Evolutionary conservation across 2,888 invertebrate species (phyloP).

Genomic region (Adineta ricciae): DNA sequence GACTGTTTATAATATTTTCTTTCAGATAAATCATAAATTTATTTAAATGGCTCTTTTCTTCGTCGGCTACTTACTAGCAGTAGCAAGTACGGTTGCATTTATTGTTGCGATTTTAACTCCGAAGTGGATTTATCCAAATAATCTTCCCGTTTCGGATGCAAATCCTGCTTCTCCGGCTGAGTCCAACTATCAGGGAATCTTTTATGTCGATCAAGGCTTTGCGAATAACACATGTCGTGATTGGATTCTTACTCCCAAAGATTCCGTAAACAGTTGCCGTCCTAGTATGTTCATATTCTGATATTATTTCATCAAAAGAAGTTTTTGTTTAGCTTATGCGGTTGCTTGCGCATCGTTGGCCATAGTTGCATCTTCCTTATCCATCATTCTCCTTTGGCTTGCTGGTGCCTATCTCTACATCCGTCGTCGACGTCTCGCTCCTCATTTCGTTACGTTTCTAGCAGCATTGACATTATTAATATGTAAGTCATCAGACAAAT

Average conservation of each 20-base stretch:
- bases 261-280: background rate
- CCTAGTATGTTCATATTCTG: background rate
- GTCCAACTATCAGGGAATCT: conserved; percentile 26
- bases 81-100: conserved; percentile 30
- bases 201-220: conserved; percentile 4
- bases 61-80: conserved; percentile 29
- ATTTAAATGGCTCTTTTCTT: conserved; percentile 24
- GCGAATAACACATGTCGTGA: background rate
- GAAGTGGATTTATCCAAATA: conserved; percentile 30
- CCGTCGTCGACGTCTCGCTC: background rate
- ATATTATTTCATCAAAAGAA: background rate
- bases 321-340: conserved; percentile 24
- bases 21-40: background rate
- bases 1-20: background rate
- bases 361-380: conserved; percentile 25
- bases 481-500: conserved; percentile 14
- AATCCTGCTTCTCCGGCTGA: background rate
- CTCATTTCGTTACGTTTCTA: conserved; percentile 19
- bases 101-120: conserved; percentile 33
- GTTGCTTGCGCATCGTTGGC: conserved; percentile 32
- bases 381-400: conserved; percentile 25
- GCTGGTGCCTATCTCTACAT: conserved; percentile 24
- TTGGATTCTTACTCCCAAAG: conserved; percentile 2
- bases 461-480: conserved; percentile 25
- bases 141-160: background rate